Evolutionary conservation across 2,888 invertebrate species (phyloP), one percentile per base, ranked within the genome.

Genomic region (Campaea margaritaria): DNA sequence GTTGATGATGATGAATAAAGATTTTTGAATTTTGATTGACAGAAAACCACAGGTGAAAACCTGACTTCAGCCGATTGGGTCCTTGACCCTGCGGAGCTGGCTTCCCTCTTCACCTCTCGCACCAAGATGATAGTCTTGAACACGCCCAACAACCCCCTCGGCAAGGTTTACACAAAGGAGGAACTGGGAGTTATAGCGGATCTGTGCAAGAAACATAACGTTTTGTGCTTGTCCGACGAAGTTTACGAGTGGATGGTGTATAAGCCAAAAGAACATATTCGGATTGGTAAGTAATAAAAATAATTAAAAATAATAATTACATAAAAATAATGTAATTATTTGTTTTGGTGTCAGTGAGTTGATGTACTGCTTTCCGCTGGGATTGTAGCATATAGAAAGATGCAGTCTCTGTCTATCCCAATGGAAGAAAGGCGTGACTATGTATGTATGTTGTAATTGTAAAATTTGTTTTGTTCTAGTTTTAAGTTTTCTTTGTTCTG

Each of bases 61-160:
- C 81, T 94, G 3, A 93, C 93, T 9, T 98, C 98, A 49, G 95
- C 95, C 0, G 98, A 99, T 84, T 99, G 98, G 97, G 94, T 95
- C 1, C 90, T 99, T n/a, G 97, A 99, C 82, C 94, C 95, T 55
- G 87, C 93, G 8, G 98, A 99, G 80, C 86, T 99, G 28, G 94
- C 94, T 56, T 93, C 94, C 0, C 91, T 97, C 7, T 99, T 99
- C 86, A 98, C 94, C 72, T 78, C 90, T 0, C 97, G 96, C 81
- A 99, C 99, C 0, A 99, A 99, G 93, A 95, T 97, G 85, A 95
- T 99, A 0, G 96, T 99, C 55, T 73, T 99, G 13, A 99, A 99
- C 88, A 99, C 98, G 0, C 99, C 99, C 0, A 97, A 99, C 87
- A 99, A 99, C 89, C 99, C 99, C 0, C 86, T 98, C 0, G 99